Conservation (phyloP, 2,797 vertebrate genomes). For the Ciconia nigra region DNA sequence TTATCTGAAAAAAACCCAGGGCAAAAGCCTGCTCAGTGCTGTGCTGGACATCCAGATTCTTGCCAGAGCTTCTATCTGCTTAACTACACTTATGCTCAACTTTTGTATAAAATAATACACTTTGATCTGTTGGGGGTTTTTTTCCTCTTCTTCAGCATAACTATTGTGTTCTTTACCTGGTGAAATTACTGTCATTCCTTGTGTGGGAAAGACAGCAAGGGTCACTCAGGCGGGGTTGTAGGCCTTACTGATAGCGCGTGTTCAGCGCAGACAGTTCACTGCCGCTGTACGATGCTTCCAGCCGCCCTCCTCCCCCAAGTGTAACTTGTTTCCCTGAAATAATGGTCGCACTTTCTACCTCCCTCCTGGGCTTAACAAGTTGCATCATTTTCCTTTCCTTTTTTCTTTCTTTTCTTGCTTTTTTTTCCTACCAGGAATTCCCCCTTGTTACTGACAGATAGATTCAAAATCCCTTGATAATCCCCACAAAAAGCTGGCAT, state of each 20-base stretch:
- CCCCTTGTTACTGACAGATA: not conserved
- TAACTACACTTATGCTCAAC: not conserved
- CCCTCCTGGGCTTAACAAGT: not conserved
- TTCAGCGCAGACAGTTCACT: not conserved
- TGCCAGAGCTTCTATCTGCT: not conserved
- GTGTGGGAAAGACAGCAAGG: not conserved
- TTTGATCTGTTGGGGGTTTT: not conserved
- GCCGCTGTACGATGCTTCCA: accelerated
- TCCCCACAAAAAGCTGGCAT: not conserved
- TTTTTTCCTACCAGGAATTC: not conserved
- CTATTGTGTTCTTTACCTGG: not conserved
- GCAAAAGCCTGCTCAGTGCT: not conserved
- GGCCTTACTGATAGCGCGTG: accelerated
- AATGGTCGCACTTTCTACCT: not conserved
- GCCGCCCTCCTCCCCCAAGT: not conserved
- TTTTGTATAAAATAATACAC: not conserved
- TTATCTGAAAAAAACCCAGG: not conserved
- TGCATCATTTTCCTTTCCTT: not conserved
- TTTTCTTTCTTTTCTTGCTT: not conserved
- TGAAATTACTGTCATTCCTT: not conserved
- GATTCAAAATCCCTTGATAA: not conserved
- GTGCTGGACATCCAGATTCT: not conserved
- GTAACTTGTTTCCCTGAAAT: not conserved
- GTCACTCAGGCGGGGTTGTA: not conserved
- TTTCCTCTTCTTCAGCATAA: not conserved